Conservation (phyloP, 2,888 invertebrate genomes). For the Sinopyrophorus schimmeli region DNA sequence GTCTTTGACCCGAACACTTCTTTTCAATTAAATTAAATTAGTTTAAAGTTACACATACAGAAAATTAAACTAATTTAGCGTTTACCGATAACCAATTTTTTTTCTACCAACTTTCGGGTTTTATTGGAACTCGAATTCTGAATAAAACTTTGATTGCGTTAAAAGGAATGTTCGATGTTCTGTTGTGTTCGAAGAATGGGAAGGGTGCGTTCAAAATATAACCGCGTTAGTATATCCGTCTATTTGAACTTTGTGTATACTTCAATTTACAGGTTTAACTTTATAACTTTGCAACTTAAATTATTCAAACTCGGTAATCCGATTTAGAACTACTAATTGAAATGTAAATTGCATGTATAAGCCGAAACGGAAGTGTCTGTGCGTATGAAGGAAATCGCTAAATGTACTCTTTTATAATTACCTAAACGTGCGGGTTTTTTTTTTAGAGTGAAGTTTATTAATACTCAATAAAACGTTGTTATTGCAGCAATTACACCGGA, state of each 20-base stretch:
- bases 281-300: not conserved
- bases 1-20: not conserved
- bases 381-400: slow-evolving; percentile 9
- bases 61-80: slow-evolving; percentile 1
- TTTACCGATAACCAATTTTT: too few relatives aligned
- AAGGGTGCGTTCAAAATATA: too few relatives aligned
- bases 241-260: too few relatives aligned
- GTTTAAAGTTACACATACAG: not conserved
- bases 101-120: too few relatives aligned
- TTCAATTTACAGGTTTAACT: too few relatives aligned
- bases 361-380: slow-evolving; percentile 13
- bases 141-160: too few relatives aligned
- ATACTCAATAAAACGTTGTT: not conserved
- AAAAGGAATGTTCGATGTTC: too few relatives aligned
- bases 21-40: slow-evolving; percentile 3
- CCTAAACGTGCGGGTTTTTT: not conserved
- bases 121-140: too few relatives aligned
- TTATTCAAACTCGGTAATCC: slow-evolving; percentile 13
- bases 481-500: not conserved
- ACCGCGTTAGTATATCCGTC: too few relatives aligned
- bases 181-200: too few relatives aligned
- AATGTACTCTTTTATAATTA: too few relatives aligned
- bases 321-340: slow-evolving; percentile 15
- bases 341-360: slow-evolving; percentile 17
- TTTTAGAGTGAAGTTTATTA: too few relatives aligned